Base-by-base conservation (phyloP, 2,888 invertebrate genomes). In the Amphipoea lucens region DNA sequence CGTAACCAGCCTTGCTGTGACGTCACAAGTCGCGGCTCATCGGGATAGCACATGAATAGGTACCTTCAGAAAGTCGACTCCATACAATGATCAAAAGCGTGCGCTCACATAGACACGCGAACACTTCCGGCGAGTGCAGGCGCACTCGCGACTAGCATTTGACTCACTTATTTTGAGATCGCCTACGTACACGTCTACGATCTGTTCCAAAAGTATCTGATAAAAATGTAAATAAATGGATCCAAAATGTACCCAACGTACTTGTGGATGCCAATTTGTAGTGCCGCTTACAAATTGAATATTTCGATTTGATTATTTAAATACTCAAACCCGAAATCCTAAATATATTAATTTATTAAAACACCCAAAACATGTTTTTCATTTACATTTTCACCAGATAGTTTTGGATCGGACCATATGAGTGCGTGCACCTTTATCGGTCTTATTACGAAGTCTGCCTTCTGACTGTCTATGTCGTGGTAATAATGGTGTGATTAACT, bases 11-110 rank as follows among this genome's bases (percentile, higher is more conserved):
- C 45, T 0, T 36, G 42, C 48, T 45, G 57, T 74, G 82, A 71
- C 84, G 80, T 84, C 83, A 71, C 54, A 14, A 69, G 57, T 36
- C 60, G 12, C 40, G 45, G 3, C 57, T 76, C 54, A 36, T 42
- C 4, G 20, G 4, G 7, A 40, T 17, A 40, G 9, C 17, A 57
- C 14, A 48, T 23, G 40, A 6, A 40, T 9, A n/a, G 1, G 4
- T 14, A 5, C 29, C 29, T 29, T 1, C 54, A 74, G 20, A 54
- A 81, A 29, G 20, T 6, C 1, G 9, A 17, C 36, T 42, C 4
- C 5, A 42, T 42, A 40, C 7, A 48, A 4, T 7, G 14, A 20
- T 1, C 5, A 6, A 6, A 42, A 42, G 3, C n/a, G 11, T 48
- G 4, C 5, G 20, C 29, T 29, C 20, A 29, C n/a, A 36, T 14